Evolutionary conservation across 2,888 invertebrate genomes (phyloP), one percentile per base, ranked within the genome.

Genomic region (Drosophila melanosoma): DNA sequence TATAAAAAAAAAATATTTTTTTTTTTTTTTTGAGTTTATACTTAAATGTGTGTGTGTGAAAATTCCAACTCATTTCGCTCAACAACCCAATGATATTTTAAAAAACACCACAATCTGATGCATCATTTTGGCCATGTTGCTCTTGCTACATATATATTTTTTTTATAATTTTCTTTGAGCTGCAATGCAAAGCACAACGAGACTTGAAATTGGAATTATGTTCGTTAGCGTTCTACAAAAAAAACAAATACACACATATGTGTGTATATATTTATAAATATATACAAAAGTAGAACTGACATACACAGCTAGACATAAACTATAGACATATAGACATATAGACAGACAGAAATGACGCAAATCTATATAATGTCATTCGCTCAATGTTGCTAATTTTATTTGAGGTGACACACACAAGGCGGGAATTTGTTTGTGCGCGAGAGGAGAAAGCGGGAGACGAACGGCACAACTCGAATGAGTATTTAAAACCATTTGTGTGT

Each of bases 361-460:
- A 85, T 85, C 85, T 74, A 64, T 87, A 89, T 89, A 89, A 85
- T 85, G 63, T 76, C 77, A 76, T 87, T 89, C 80, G 71, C 83
- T 85, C 83, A 73, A 81, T 81, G 83, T 81, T 86, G 87, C 90
- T 90, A 90, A 88, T 90, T 88, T 88, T 90, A 90, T 89, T 89
- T 88, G 76, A 88, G 90, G 90, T 88, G 90, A 89, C 90, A 88
- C 88, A 90, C 75, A 90, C 75, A 89, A 83, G 82, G 88, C 83
- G 88, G 90, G 90, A 88, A 86, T 86, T 76, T 56, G 72, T 60
- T 62, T 68, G 36, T 52, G 29, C 32, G 12, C 2, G 51, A 32
- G 63, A 42, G 57, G 53, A 49, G 20, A 40, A 23, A 49, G 45
- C 56, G 11, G 45, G 29, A 49, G 54, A 69, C 32, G 29, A 62